Conservation (phyloP, 2,113 vertebrate species). For the Gulo gulo region DNA sequence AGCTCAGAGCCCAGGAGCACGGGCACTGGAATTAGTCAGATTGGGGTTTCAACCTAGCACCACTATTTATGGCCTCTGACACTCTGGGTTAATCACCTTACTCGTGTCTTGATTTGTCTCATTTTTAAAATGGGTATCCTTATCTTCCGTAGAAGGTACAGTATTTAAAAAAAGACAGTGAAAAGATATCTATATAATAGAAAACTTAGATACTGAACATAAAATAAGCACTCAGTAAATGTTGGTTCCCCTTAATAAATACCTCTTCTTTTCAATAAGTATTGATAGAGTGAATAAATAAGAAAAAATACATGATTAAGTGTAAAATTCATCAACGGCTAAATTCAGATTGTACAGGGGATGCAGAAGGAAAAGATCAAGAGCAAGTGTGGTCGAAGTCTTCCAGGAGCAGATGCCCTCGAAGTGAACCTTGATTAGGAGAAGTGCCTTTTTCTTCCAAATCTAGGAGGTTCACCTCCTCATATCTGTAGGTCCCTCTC, state of each 20-base stretch:
- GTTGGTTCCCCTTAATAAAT: neutral
- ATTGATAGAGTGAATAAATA: neutral
- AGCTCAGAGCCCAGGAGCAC: neutral
- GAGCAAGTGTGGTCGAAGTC: neutral
- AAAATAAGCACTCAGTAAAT: neutral
- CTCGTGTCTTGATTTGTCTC: neutral
- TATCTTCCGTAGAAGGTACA: neutral
- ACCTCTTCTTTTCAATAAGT: neutral
- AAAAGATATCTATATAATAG: neutral
- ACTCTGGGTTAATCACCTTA: neutral
- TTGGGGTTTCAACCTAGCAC: neutral
- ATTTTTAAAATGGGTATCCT: neutral
- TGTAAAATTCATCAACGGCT: neutral
- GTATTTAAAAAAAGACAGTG: neutral
- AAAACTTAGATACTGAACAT: neutral
- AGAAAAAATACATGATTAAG: neutral
- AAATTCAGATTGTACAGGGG: neutral
- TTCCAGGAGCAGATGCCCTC: neutral
- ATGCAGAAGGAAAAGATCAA: neutral
- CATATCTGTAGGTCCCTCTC: neutral
- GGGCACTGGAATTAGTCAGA: neutral
- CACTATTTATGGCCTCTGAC: neutral
- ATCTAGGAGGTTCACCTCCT: neutral
- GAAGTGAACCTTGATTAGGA: neutral
- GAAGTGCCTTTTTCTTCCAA: neutral